Evolutionary conservation across 2,888 invertebrate genomes (phyloP).

Genomic region (Athalia cordata): DNA sequence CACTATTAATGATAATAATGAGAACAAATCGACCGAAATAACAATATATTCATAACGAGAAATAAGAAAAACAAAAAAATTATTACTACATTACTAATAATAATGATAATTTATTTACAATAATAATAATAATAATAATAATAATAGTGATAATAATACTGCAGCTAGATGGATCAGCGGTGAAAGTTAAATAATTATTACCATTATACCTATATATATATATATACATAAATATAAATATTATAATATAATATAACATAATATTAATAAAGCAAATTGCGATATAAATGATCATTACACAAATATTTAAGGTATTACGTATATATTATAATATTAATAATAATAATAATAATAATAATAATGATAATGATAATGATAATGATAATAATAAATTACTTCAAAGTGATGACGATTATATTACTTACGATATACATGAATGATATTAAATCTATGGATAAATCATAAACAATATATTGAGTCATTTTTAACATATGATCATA

Average conservation of each 20-base stretch:
- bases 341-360: constrained; percentile 10
- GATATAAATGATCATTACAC: not conserved
- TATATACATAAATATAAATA: not conserved
- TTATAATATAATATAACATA: not conserved
- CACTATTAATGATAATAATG: constrained; percentile 2
- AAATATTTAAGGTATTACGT: not conserved
- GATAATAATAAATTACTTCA: constrained; percentile 13
- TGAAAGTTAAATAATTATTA: no score
- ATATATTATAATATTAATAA: not conserved
- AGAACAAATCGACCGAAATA: not conserved
- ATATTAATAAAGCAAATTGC: not conserved
- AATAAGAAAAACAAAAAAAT: constrained; percentile 41
- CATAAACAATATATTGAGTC: not conserved
- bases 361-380: constrained; percentile 18
- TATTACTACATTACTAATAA: constrained; percentile 38
- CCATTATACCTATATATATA: not conserved
- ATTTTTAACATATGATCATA: not conserved
- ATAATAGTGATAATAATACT: not conserved
- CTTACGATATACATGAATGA: not conserved
- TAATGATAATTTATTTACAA: no score
- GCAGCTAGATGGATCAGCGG: no score
- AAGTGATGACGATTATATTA: not conserved
- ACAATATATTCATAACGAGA: constrained; percentile 47
- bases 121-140: not conserved
- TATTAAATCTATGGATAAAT: not conserved